phyloP scores from a whole-genome alignment of 1,140 invertebrate genomes.

The Radopholus similis region DNA sequence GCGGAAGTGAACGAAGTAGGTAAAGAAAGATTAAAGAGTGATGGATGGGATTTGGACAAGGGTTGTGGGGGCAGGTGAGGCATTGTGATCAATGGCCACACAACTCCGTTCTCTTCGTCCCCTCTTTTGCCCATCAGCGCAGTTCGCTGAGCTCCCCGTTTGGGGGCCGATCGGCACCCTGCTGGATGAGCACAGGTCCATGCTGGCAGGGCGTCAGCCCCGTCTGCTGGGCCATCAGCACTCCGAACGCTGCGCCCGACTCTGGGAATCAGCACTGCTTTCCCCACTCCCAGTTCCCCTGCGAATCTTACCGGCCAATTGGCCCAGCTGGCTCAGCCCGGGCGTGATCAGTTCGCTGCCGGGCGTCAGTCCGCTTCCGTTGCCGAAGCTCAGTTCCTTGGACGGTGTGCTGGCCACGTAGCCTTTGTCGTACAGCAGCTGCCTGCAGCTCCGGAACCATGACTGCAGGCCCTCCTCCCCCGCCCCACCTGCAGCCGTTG shows the following conservation, averaged over 20 bases:
- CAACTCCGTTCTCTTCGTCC: not conserved
- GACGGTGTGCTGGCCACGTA: not conserved
- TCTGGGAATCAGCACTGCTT: not conserved
- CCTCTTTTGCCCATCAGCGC: not conserved
- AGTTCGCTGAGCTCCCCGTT: constrained; percentile 8
- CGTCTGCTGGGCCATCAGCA: constrained; percentile 5
- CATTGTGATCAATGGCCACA: too few relatives aligned
- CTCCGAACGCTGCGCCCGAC: not conserved
- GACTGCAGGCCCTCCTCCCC: too few relatives aligned
- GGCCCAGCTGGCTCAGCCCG: not conserved
- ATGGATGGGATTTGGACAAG: not conserved
- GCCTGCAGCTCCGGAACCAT: too few relatives aligned
- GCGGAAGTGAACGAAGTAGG: not conserved
- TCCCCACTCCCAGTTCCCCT: not conserved
- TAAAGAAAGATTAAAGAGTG: not conserved
- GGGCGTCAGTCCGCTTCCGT: not conserved
- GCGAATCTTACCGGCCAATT: not conserved
- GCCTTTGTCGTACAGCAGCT: not conserved
- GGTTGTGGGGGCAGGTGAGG: not conserved
- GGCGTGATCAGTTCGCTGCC: not conserved
- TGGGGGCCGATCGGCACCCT: not conserved
- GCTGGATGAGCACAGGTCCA: constrained; percentile 2
- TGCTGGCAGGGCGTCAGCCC: constrained; percentile 15
- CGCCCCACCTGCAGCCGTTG: too few relatives aligned
- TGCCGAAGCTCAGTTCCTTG: not conserved